These are phyloP conservation scores for Aphelenchoides fujianensis DNA, from an alignment of 1,140 invertebrate species.

Conservation along the genomic window DNA sequence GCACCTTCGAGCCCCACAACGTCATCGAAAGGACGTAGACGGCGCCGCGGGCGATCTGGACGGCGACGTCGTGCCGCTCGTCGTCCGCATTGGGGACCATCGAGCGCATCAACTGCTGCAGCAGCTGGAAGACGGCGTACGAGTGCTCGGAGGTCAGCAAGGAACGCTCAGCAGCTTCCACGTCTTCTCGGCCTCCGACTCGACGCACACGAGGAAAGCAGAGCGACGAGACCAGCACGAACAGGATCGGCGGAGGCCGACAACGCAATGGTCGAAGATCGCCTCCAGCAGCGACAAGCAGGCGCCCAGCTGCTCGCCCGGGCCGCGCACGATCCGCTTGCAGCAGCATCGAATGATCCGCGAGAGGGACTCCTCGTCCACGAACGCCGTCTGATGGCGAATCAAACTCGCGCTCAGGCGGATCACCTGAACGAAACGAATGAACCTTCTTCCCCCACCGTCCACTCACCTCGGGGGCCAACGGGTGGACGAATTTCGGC, in stretches of 20 bases:
- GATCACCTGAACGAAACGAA: neutral
- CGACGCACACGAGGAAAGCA: slow-evolving; percentile 5
- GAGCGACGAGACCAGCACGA: neutral
- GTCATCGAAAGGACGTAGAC: slow-evolving; percentile 17
- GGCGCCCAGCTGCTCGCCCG: neutral
- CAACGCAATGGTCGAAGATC: neutral
- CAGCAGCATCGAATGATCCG: slow-evolving; percentile 18
- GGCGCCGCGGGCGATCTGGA: slow-evolving; percentile 26
- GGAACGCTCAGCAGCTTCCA: neutral
- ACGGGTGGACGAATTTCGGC: slow-evolving; percentile 5
- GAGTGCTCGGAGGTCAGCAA: slow-evolving; percentile 4
- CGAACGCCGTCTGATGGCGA: slow-evolving; percentile 11
- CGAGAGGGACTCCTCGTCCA: slow-evolving; percentile 22
- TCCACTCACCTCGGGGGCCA: slow-evolving; percentile 14
- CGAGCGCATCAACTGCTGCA: slow-evolving; percentile 1
- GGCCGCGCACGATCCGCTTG: slow-evolving; percentile 19
- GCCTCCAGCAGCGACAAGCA: neutral
- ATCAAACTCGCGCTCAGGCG: neutral
- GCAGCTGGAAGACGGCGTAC: neutral
- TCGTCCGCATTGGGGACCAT: neutral
- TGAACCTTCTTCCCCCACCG: neutral
- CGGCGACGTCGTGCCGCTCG: slow-evolving; percentile 1
- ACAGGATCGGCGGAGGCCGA: neutral
- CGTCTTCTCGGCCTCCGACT: neutral
- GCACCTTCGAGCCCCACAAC: slow-evolving; percentile 25